A percentile compares a stretch with the other conserved stretches of the same genome.
Conservation (phyloP, 2,888 invertebrate species). For the Spodoptera littoralis region DNA sequence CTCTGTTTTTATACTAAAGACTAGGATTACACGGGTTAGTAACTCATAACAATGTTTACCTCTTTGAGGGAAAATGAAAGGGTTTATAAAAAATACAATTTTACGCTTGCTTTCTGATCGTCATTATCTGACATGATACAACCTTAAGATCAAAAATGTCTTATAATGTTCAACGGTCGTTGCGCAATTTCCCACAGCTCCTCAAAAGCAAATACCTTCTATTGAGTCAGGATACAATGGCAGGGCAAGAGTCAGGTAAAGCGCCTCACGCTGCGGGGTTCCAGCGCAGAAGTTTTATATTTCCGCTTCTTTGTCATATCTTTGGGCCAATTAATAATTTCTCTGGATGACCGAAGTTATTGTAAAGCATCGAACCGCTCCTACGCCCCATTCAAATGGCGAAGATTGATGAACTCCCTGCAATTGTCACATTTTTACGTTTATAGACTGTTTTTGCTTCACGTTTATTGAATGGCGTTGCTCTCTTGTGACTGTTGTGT, state of each 20-base stretch:
- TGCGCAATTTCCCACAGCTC: constrained; percentile 87
- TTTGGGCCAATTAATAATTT: constrained; percentile 87
- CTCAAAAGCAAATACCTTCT: constrained; percentile 84
- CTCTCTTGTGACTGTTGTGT: constrained; percentile 27
- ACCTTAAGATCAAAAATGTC: constrained; percentile 73
- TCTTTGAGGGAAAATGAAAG: constrained; percentile 66
- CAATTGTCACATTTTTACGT: constrained; percentile 84
- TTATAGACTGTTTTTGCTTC: constrained; percentile 82
- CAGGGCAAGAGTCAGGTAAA: constrained; percentile 88
- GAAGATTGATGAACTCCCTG: constrained; percentile 86
- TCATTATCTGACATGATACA: constrained; percentile 70
- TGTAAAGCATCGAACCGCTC: constrained; percentile 75
- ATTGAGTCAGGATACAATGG: constrained; percentile 83
- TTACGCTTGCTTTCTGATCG: constrained; percentile 65
- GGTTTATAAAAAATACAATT: constrained; percentile 69
- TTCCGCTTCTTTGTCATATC: constrained; percentile 87
- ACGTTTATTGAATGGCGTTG: constrained; percentile 71
- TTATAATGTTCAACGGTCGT: constrained; percentile 74
- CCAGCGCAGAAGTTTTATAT: constrained; percentile 86
- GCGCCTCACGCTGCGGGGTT: constrained; percentile 83
- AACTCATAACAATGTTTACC: constrained; percentile 32
- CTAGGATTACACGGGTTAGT: constrained; percentile 59
- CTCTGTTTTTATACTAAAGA: constrained; percentile 55
- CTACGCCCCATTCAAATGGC: constrained; percentile 77
- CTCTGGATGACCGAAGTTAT: constrained; percentile 87